These are phyloP conservation scores for Heliconius himera DNA, from an alignment of 1,140 invertebrate species.

Conservation along the genomic window DNA sequence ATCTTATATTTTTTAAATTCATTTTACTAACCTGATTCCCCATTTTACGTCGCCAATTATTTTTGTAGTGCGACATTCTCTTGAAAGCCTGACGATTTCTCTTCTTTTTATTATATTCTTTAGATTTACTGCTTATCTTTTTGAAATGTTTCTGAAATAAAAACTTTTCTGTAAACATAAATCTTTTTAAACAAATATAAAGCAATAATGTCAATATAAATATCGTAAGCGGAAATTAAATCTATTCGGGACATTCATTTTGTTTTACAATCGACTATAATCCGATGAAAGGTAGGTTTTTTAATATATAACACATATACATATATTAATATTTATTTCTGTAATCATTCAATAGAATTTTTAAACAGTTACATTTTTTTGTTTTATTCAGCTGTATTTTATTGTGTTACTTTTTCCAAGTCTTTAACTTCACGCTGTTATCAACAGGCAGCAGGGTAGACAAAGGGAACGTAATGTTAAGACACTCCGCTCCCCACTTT, in stretches of 20 bases:
- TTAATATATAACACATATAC: too few relatives aligned
- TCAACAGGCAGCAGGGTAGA: too few relatives aligned
- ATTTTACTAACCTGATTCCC: slow-evolving; percentile 36
- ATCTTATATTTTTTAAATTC: background rate
- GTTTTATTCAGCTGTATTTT: too few relatives aligned
- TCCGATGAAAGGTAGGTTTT: background rate
- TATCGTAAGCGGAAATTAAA: background rate
- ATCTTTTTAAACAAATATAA: background rate
- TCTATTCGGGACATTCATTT: background rate
- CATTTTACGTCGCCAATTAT: slow-evolving; percentile 43
- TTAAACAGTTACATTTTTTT: too few relatives aligned
- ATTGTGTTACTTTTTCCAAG: too few relatives aligned
- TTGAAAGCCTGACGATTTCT: slow-evolving; percentile 2
- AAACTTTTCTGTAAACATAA: background rate
- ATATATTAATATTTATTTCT: background rate
- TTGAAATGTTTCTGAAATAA: slow-evolving; percentile 19
- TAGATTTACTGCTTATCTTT: background rate
- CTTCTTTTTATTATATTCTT: slow-evolving; percentile 2
- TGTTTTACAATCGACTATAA: background rate
- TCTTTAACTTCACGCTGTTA: too few relatives aligned
- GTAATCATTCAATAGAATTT: too few relatives aligned
- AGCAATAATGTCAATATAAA: background rate
- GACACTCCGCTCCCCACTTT: too few relatives aligned
- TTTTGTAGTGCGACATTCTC: slow-evolving; percentile 20
- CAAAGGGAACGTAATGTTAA: too few relatives aligned